A percentile compares a stretch with the other conserved stretches of the same genome.
phyloP scores from a whole-genome alignment of 2,888 invertebrate species.

The Tetragonisca angustula region DNA sequence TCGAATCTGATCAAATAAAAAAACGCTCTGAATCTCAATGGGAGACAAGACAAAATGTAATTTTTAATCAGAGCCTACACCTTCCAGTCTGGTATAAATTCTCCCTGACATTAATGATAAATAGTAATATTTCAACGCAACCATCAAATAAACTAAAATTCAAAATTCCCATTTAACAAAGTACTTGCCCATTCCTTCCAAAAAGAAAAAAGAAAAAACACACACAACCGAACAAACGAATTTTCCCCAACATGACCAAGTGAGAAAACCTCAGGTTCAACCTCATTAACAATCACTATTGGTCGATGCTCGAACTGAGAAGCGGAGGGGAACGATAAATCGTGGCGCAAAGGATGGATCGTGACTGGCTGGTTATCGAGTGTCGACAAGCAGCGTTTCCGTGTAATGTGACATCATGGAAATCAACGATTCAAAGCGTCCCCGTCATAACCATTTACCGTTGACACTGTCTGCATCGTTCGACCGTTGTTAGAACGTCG shows the following conservation, averaged over 20 bases:
- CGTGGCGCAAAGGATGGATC: conserved; percentile 31
- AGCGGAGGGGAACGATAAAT: conserved; percentile 36
- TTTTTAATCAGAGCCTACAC: no score
- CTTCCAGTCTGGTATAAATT: no score
- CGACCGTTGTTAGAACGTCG: conserved; percentile 72
- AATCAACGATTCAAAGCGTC: conserved; percentile 79
- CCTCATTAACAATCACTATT: conserved; percentile 18
- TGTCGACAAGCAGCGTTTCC: conserved; percentile 61
- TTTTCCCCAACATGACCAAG: not conserved
- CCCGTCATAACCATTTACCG: conserved; percentile 81
- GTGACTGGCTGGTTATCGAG: conserved; percentile 48
- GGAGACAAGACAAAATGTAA: no score
- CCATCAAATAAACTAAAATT: no score
- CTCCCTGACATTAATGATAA: no score
- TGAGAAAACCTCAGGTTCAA: not conserved
- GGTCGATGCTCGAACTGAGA: not conserved
- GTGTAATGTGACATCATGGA: conserved; percentile 71
- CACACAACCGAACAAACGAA: not conserved
- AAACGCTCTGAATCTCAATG: no score
- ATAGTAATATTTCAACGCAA: no score
- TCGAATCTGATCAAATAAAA: no score
- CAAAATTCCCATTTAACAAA: no score
- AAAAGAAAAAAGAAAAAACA: not conserved
- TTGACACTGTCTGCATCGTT: conserved; percentile 79
- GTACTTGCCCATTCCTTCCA: no score